A percentile compares a stretch with the other conserved stretches of the same genome.
Conservation (phyloP, 1,140 invertebrate species). For the Carposina sasakii region DNA sequence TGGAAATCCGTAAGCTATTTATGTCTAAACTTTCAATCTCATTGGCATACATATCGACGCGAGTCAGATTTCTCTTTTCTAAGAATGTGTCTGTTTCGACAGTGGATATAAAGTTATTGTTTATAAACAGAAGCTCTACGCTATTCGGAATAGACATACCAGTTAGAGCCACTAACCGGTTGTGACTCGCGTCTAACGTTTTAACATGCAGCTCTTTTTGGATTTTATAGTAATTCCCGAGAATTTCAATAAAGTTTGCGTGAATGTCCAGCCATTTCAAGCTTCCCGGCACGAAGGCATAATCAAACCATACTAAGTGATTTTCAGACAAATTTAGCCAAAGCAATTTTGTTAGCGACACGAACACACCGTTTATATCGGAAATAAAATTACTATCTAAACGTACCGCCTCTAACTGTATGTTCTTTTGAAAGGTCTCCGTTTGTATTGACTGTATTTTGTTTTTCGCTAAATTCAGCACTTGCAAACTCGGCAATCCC, state of each 20-base stretch:
- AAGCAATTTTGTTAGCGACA: slow-evolving; percentile 80
- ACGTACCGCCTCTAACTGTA: slow-evolving; percentile 84
- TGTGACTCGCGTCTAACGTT: slow-evolving; percentile 86
- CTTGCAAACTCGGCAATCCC: slow-evolving; percentile 81
- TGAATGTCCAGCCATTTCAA: slow-evolving; percentile 89
- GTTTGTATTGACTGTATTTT: slow-evolving; percentile 83
- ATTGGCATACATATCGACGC: slow-evolving; percentile 89
- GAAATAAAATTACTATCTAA: slow-evolving; percentile 85
- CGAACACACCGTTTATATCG: slow-evolving; percentile 84
- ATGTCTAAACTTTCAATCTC: slow-evolving; percentile 85
- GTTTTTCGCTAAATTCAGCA: slow-evolving; percentile 88
- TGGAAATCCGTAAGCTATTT: slow-evolving; percentile 81
- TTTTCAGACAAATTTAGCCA: slow-evolving; percentile 92
- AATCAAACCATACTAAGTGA: slow-evolving; percentile 86
- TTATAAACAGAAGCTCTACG: slow-evolving; percentile 86
- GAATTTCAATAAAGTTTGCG: slow-evolving; percentile 82
- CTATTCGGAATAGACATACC: slow-evolving; percentile 83
- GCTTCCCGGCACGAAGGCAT: slow-evolving; percentile 82
- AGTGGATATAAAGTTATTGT: slow-evolving; percentile 84
- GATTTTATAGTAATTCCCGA: slow-evolving; percentile 82
- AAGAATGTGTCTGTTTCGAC: slow-evolving; percentile 86
- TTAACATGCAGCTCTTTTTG: slow-evolving; percentile 76
- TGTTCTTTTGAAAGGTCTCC: slow-evolving; percentile 82
- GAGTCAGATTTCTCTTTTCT: slow-evolving; percentile 83
- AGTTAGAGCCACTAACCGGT: slow-evolving; percentile 81